Conservation (phyloP, 2,888 invertebrate genomes). For the Chironomus tentans region DNA sequence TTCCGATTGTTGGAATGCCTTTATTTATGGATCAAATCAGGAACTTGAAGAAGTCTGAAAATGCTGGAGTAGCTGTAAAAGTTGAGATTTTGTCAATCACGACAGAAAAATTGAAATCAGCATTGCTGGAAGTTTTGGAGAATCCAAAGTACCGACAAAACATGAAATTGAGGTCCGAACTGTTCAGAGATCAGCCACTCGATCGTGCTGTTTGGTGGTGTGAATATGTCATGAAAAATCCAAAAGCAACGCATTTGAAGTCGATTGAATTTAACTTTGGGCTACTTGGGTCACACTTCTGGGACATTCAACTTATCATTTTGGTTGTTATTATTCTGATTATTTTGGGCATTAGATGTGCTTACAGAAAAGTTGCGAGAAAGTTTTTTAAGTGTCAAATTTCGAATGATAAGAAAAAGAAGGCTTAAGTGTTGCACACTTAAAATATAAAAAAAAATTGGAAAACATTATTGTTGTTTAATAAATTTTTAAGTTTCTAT, state of each 20-base stretch:
- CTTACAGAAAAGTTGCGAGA: not conserved
- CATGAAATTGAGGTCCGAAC: not conserved
- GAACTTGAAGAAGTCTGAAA: not conserved
- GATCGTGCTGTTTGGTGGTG: conserved; percentile 30
- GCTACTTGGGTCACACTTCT: not conserved
- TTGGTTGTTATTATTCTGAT: not conserved
- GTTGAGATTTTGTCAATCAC: not conserved
- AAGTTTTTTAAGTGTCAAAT: too few relatives aligned
- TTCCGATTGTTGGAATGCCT: conserved; percentile 21
- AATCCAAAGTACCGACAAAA: conserved; percentile 28
- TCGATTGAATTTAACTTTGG: not conserved
- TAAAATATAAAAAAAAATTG: too few relatives aligned
- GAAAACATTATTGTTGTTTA: too few relatives aligned
- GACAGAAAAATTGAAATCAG: conserved; percentile 23
- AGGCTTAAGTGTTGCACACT: too few relatives aligned
- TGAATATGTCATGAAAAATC: conserved; percentile 29
- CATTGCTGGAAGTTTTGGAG: conserved; percentile 29
- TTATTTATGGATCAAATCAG: conserved; percentile 27
- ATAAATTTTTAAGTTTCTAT: too few relatives aligned
- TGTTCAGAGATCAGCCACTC: conserved; percentile 28
- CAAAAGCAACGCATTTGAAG: conserved; percentile 28
- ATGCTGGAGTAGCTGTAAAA: not conserved
- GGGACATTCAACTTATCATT: not conserved
- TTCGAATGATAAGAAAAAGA: too few relatives aligned
- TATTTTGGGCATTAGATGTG: not conserved